Evolutionary conservation across 1,140 invertebrate genomes (phyloP).

Genomic region (Galleria mellonella): DNA sequence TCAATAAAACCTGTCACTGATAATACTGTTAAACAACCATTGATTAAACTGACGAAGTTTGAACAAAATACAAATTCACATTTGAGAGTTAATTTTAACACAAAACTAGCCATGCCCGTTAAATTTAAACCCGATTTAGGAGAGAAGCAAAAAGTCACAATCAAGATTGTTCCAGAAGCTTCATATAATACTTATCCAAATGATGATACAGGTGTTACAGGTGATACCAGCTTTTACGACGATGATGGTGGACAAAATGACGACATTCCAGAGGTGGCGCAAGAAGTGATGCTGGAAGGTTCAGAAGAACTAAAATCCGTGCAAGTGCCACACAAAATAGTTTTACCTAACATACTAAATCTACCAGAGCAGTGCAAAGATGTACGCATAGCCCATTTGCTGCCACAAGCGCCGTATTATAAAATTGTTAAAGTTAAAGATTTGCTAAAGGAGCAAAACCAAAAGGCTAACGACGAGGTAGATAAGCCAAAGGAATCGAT

Average conservation of each 20-base stretch:
- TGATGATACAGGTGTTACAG: too few relatives aligned
- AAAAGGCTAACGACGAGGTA: conserved; percentile 1
- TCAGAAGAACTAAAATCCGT: conserved; percentile 14
- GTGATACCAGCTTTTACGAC: conserved; percentile 15
- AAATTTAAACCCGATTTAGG: conserved; percentile 21
- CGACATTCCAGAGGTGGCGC: conserved; percentile 43
- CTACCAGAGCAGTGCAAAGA: conserved; percentile 19
- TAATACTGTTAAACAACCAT: conserved; percentile 6
- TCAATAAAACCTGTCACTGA: conserved; percentile 21
- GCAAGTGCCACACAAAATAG: conserved; percentile 22
- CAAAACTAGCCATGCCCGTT: conserved; percentile 28
- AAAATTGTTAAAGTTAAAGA: conserved; percentile 51
- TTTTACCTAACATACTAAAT: conserved; percentile 28
- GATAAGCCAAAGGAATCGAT: conserved; percentile 12
- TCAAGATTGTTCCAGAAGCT: conserved; percentile 26
- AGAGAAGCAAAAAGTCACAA: conserved; percentile 17
- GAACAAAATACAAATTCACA: background rate
- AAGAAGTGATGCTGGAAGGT: conserved; percentile 44
- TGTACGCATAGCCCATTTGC: conserved; percentile 38
- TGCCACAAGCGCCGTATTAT: conserved; percentile 45
- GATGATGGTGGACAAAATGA: conserved; percentile 2
- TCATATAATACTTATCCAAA: conserved; percentile 8
- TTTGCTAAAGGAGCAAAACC: conserved; percentile 9
- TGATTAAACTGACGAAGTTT: conserved; percentile 43
- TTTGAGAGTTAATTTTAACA: background rate